phyloP scores from a whole-genome alignment of 2,888 invertebrate genomes.

The Frankliniella fusca region DNA sequence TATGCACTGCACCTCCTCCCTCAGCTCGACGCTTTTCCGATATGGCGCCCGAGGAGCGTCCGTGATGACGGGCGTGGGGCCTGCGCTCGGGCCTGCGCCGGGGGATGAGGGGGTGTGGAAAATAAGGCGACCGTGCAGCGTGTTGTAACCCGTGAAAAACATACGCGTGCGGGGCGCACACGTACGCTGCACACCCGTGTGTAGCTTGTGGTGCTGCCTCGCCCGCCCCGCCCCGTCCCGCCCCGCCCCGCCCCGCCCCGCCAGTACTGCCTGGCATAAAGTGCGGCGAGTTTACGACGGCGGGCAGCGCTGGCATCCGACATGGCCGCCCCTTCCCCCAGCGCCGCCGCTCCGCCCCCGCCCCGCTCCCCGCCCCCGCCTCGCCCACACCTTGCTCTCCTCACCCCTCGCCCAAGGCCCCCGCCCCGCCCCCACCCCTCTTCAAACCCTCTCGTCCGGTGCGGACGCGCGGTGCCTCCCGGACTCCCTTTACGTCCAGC shows the following conservation, averaged over 20 bases:
- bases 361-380: not conserved
- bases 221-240: not conserved
- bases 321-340: slow-evolving; percentile 27
- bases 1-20: not conserved
- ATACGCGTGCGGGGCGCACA: slow-evolving; percentile 28
- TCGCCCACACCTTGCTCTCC: not conserved
- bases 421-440: not conserved
- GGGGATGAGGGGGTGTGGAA: slow-evolving; percentile 34
- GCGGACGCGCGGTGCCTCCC: too few relatives aligned
- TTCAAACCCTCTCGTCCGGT: too few relatives aligned
- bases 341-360: slow-evolving; percentile 18
- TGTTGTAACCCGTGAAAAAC: slow-evolving; percentile 45
- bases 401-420: not conserved
- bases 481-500: too few relatives aligned
- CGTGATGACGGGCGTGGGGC: slow-evolving; percentile 15
- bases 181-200: not conserved
- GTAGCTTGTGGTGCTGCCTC: not conserved
- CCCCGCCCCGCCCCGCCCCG: not conserved
- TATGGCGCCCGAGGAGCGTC: not conserved
- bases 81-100: slow-evolving; percentile 29
- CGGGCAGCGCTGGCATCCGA: slow-evolving; percentile 21
- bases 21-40: not conserved
- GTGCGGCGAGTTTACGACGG: slow-evolving; percentile 20
- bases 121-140: slow-evolving; percentile 38
- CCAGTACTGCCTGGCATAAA: slow-evolving; percentile 4